Conservation (phyloP, 2,888 invertebrate species). For the Pocota personata region DNA sequence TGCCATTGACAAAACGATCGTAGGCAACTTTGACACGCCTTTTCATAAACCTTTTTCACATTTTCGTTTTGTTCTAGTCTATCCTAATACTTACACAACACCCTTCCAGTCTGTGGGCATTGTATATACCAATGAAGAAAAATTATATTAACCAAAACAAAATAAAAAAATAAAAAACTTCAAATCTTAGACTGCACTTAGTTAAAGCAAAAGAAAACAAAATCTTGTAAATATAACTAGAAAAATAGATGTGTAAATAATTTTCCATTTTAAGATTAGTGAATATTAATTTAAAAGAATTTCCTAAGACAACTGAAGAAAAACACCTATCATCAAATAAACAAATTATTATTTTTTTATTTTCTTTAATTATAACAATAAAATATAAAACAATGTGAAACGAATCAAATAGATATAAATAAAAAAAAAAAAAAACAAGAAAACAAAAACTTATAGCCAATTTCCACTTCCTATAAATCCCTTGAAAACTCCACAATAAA, state of each 20-base stretch:
- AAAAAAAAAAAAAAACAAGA: background rate
- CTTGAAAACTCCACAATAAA: conserved; percentile 47
- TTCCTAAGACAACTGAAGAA: conserved; percentile 21
- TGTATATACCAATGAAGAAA: conserved; percentile 4
- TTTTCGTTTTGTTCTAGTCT: background rate
- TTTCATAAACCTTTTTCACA: background rate
- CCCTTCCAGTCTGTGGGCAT: background rate
- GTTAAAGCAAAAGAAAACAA: conserved; percentile 25
- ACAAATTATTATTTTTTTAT: conserved; percentile 5
- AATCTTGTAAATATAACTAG: conserved; percentile 43
- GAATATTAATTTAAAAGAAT: conserved; percentile 25
- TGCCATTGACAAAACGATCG: too few species aligned
- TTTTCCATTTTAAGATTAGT: conserved; percentile 19
- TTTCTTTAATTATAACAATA: conserved; percentile 11
- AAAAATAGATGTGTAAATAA: conserved; percentile 48
- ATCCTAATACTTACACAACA: background rate
- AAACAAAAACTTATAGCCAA: conserved; percentile 37
- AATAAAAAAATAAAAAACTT: conserved; percentile 5
- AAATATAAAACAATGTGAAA: conserved; percentile 16
- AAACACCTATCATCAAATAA: conserved; percentile 33
- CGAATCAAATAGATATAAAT: conserved; percentile 30
- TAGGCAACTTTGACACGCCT: background rate
- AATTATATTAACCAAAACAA: background rate
- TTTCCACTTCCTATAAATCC: conserved; percentile 49
- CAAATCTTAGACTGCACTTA: conserved; percentile 66